Base-by-base conservation (phyloP, 2,888 invertebrate species). In the Alitta virens region DNA sequence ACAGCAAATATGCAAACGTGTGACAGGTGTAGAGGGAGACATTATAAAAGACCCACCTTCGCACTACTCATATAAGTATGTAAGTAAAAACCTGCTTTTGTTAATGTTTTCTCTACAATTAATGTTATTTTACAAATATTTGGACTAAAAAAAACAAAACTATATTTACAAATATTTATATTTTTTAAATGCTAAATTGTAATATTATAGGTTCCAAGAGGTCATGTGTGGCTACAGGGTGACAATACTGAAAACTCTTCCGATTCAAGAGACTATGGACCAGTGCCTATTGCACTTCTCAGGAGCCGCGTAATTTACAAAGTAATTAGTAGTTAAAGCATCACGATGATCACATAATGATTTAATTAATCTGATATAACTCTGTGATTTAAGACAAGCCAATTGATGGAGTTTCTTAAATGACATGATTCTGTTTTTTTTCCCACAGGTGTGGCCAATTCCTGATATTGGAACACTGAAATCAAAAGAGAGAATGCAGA, bases 151-250 rank as follows among this genome's bases (percentile, higher is more conserved):
- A n/a, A n/a, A n/a, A n/a, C n/a, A n/a, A n/a, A n/a, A n/a, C n/a
- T n/a, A n/a, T n/a, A n/a, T n/a, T n/a, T n/a, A n/a, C n/a, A n/a
- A n/a, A n/a, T n/a, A n/a, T n/a, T n/a, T n/a, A n/a, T n/a, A n/a
- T n/a, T n/a, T n/a, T n/a, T n/a, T n/a, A n/a, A n/a, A n/a, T n/a
- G n/a, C n/a, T n/a, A n/a, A n/a, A n/a, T n/a, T n/a, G n/a, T n/a
- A 21, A 23, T 49, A 9, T 51, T 63, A 23, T 51, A 73, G 71
- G 63, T 94, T 49, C 94, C 94, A 0, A 84, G 85, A 71, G 94
- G 94, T 1, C 91, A 92, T 82, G 89, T 94, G 0, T 95, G 94
- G 94, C 82, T 95, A 63, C 91, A 93, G 84, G 94, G 96, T 21
- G 95, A 96, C 78, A 96, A 96, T 81, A 85, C 85, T 14, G 81